Base-by-base conservation (phyloP, 2,797 vertebrate species). In the Podarcis siculus region DNA sequence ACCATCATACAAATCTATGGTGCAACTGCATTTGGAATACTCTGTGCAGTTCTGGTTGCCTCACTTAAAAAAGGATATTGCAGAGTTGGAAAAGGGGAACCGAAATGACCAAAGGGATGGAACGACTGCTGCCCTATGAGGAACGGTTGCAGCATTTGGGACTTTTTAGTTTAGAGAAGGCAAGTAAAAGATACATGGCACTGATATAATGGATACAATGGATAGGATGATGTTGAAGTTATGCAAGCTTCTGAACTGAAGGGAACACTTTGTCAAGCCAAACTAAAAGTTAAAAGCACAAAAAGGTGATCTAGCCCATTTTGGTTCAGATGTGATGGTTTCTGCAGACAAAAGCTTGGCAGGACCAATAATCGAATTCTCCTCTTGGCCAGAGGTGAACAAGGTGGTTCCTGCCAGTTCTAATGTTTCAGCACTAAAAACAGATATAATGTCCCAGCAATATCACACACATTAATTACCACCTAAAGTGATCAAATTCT, bases 291-390 rank as follows among this genome's bases (percentile, higher is more conserved):
- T 66, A 78, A 86, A 78, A 42, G 39, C 55, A 85, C 39, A 35
- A 77, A 66, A 77, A 75, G 37, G 3, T 85, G 72, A 76, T 30
- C 61, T 58, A 39, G 15, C 7, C 49, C n/a, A 27, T 55, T 27
- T 6, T 21, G 73, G 10, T 49, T 71, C 75, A 86, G 58, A 85
- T 42, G 58, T 39, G 25, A 49, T 76, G 35, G 8, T 85, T 55
- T 85, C 37, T 75, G n/a, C 32, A 84, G 49, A 72, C 39, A 58
- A 58, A 85, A 58, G 55, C n/a, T 86, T 78, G 73, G 84, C 75
- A 45, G 25, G 73, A 67, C 30, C 35, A 77, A 45, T 77, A 86
- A 86, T 78, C 25, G 67, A 58, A 86, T 78, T 86, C 78, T 66
- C 5, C 37, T 67, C 64, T 66, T 79, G 30, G 39, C 10, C 19